Conservation (phyloP, 2,888 invertebrate species). For the Sinohyriopsis cumingii region DNA sequence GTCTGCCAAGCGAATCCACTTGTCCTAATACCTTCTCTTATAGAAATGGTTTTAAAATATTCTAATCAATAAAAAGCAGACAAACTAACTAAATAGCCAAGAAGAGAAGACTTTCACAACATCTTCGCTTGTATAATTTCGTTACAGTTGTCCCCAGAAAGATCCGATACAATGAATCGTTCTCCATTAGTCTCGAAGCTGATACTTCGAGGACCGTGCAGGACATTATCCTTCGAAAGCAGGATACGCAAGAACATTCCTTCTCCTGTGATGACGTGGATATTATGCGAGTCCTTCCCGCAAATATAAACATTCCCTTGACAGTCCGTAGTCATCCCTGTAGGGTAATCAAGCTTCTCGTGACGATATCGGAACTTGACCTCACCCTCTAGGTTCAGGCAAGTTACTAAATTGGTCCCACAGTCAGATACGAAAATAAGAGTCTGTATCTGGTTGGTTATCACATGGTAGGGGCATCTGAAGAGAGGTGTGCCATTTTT, state of each 20-base stretch:
- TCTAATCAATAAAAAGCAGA: too few species aligned
- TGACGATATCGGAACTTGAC: constrained; percentile 28
- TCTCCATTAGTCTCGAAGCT: constrained; percentile 29
- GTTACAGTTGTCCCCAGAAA: constrained; percentile 13
- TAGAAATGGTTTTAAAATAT: too few species aligned
- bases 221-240: constrained; percentile 10
- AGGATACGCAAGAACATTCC: constrained; percentile 26
- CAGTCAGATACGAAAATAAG: constrained; percentile 26
- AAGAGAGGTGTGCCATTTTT: constrained; percentile 17
- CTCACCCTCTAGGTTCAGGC: constrained; percentile 19
- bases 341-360: constrained; percentile 19
- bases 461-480: constrained; percentile 29
- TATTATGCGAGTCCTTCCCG: constrained; percentile 34
- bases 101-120: too few species aligned
- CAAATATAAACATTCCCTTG: constrained; percentile 35
- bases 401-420: constrained; percentile 14
- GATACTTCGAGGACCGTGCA: constrained; percentile 24
- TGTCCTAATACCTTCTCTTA: too few species aligned
- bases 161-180: constrained; percentile 24
- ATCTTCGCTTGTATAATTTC: constrained; percentile 26
- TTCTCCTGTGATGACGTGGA: constrained; percentile 25
- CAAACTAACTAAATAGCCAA: too few species aligned
- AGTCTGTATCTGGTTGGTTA: constrained; percentile 16
- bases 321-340: constrained; percentile 24
- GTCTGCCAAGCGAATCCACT: too few species aligned